Conservation (phyloP, 2,797 vertebrate species). For the Aselliscus stoliczkanus region DNA sequence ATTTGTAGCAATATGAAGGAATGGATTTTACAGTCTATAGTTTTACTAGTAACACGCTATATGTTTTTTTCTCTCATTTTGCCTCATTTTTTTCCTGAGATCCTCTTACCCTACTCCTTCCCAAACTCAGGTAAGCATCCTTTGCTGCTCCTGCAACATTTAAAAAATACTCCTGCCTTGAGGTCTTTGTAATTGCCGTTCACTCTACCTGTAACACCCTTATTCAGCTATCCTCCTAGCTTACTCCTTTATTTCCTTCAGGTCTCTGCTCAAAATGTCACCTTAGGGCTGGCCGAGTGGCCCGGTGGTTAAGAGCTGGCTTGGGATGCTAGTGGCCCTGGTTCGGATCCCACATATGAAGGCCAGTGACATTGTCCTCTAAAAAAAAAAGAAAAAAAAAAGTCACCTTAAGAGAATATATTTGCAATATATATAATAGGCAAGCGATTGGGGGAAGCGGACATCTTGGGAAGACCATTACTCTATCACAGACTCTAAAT, state of each 20-base stretch:
- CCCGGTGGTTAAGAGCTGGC: no score
- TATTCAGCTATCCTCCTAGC: not conserved
- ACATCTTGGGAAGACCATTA: not conserved
- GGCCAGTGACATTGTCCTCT: no score
- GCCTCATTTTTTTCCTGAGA: not conserved
- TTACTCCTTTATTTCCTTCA: not conserved
- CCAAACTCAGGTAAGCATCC: not conserved
- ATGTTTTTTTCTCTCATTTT: not conserved
- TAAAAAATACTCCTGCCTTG: not conserved
- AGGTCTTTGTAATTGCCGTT: not conserved
- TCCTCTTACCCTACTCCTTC: not conserved
- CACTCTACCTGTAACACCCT: not conserved
- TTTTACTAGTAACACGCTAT: not conserved
- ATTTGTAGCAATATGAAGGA: constrained; percentile 10
- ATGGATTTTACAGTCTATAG: not conserved
- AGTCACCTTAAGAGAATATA: not conserved
- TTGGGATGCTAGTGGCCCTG: no score
- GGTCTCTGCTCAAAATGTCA: not conserved
- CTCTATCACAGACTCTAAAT: not conserved
- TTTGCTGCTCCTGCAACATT: not conserved
- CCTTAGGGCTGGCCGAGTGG: no score
- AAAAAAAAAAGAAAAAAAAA: no score
- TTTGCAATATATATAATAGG: not conserved
- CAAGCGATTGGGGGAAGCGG: not conserved
- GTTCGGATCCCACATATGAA: no score